Base-by-base conservation (phyloP, 2,797 vertebrate species). In the Brachyrhaphis roseni region DNA sequence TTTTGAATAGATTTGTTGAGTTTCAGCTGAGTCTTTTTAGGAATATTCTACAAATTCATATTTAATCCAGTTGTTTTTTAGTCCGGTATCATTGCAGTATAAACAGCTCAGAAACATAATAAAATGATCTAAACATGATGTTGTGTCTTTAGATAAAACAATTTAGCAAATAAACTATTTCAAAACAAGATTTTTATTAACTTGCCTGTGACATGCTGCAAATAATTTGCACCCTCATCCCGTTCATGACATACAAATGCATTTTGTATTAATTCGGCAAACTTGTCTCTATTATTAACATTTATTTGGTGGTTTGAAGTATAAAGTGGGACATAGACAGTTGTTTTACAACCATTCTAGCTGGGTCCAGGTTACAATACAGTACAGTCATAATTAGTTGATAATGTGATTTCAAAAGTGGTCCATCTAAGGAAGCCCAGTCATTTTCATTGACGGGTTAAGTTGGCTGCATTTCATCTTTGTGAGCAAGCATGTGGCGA, bases 1-100 rank as follows among this genome's bases (percentile, higher is more conserved):
- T 81, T 86, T 84, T 76, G 78, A 7, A 8, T 20, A 6, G 45
- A 70, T 41, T 39, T 70, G 66, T 68, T 18, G 64, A 23, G 20
- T 70, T 71, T 71, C 4, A 71, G 68, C 7, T 0, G 15, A 45
- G 45, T 28, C 26, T 8, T 28, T 45, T 45, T 16, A 7, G 68
- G 16, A n/a, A n/a, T 45, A 16, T 71, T 20, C n/a, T n/a, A 15
- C 6, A n/a, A 13, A 6, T 45, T 28, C 28, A 7, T 45, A 71
- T 28, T 71, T 71, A 46, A 46, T 71, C 68, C 26, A 71, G 41
- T 7, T 45, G 41, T 46, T 13, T 68, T 12, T 70, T 15, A 68
- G 28, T 26, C 26, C 68, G 0, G 5, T n/a, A 28, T 45, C 13
- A 71, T 45, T 71, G 16, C 68, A 45, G 15, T 18, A 45, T n/a